These are phyloP conservation scores for Drosophila baimaii DNA, from an alignment of 1,140 invertebrate species.

Conservation along the genomic window DNA sequence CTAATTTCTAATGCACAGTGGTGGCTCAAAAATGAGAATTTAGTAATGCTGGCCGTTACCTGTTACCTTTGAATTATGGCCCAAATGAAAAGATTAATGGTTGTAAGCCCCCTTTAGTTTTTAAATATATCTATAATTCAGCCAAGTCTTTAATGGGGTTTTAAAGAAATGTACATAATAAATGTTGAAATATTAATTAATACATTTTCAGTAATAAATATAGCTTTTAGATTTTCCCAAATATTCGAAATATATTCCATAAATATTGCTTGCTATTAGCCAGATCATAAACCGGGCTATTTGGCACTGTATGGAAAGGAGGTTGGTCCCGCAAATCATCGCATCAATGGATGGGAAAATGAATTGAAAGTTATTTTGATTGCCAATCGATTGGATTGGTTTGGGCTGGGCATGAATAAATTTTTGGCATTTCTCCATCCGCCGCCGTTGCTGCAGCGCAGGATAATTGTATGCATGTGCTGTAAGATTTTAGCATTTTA, in stretches of 20 bases:
- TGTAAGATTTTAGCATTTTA: constrained; percentile 82
- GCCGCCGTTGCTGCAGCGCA: not conserved
- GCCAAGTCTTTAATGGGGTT: not conserved
- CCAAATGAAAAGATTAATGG: constrained; percentile 5
- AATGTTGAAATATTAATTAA: not conserved
- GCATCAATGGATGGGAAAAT: constrained; percentile 41
- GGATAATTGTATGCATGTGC: constrained; percentile 64
- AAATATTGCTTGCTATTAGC: constrained; percentile 23
- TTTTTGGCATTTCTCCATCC: constrained; percentile 31
- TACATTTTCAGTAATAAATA: not conserved
- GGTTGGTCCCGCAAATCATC: constrained; percentile 12
- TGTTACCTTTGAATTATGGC: constrained; percentile 11
- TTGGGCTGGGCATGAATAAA: constrained; percentile 42
- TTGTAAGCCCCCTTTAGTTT: not conserved
- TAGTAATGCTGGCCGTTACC: constrained; percentile 10
- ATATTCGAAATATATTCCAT: not conserved
- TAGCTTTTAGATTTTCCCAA: not conserved
- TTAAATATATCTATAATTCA: not conserved
- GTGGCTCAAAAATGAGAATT: constrained; percentile 19
- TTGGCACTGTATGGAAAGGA: constrained; percentile 29
- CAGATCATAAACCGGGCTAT: constrained; percentile 40
- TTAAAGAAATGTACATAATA: not conserved
- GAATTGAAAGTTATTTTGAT: constrained; percentile 70
- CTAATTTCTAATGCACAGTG: constrained; percentile 32
- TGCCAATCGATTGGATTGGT: constrained; percentile 25